Evolutionary conservation across 2,888 invertebrate genomes (phyloP).

Genomic region (Meiosimyza decipiens): DNA sequence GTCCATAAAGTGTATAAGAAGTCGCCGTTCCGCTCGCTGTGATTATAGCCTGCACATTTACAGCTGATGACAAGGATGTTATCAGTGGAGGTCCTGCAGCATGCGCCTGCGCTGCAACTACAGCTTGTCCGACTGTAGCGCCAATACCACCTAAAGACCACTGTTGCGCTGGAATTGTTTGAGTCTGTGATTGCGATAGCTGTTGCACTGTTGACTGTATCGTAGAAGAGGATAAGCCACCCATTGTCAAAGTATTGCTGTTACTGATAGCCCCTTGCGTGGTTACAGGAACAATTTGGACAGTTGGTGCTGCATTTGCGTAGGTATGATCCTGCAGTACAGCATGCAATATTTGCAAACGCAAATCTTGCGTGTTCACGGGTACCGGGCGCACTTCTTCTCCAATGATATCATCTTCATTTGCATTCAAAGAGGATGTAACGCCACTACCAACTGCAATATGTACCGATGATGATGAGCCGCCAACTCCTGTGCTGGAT

Average conservation of each 20-base stretch:
- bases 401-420: conserved; percentile 65
- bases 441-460: conserved; percentile 17
- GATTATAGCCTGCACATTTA: conserved; percentile 15
- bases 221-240: not conserved
- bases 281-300: conserved; percentile 34
- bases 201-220: conserved; percentile 31
- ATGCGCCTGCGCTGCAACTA: conserved; percentile 2
- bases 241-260: conserved; percentile 19
- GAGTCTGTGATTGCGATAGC: conserved; percentile 21
- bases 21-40: conserved; percentile 9
- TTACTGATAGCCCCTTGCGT: conserved; percentile 30
- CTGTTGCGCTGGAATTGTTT: conserved; percentile 46
- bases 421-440: conserved; percentile 40
- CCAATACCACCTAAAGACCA: conserved; percentile 61
- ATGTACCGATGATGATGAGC: conserved; percentile 16
- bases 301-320: conserved; percentile 56
- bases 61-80: conserved; percentile 5
- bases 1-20: conserved; percentile 52
- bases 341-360: conserved; percentile 62
- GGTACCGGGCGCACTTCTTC: conserved; percentile 65
- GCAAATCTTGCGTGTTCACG: conserved; percentile 60
- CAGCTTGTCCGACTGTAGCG: conserved; percentile 46
- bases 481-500: conserved; percentile 16
- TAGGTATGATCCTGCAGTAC: conserved; percentile 66
- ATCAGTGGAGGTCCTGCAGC: conserved; percentile 12